These are phyloP conservation scores for Eudemis profundana DNA, from an alignment of 2,888 invertebrate species.

Conservation along the genomic window DNA sequence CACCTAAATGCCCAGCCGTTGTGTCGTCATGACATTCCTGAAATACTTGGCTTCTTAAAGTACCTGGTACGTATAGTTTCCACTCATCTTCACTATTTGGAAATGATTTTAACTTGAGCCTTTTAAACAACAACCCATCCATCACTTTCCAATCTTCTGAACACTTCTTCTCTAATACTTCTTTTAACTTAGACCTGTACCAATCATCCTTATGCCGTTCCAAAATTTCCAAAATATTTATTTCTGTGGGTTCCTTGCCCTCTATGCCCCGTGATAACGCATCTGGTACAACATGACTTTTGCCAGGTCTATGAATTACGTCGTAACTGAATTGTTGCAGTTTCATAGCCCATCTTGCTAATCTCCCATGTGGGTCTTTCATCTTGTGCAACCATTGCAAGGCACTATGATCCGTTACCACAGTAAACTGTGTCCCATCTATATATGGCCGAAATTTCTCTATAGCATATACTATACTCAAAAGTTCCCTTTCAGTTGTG, in stretches of 20 bases:
- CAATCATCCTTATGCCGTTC: slow-evolving; percentile 1
- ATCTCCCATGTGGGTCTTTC: too few relatives aligned
- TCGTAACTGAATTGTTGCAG: too few relatives aligned
- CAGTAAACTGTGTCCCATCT: too few relatives aligned
- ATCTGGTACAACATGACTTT: too few relatives aligned
- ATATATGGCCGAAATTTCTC: slow-evolving; percentile 40
- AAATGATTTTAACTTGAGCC: neutral
- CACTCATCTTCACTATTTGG: neutral
- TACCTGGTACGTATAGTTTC: slow-evolving; percentile 1
- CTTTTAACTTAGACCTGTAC: slow-evolving; percentile 2
- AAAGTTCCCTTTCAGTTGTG: slow-evolving; percentile 5
- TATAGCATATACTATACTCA: slow-evolving; percentile 9
- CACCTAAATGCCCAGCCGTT: neutral
- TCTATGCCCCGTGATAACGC: neutral
- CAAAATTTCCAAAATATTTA: neutral
- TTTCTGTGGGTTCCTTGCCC: neutral
- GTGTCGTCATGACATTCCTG: neutral
- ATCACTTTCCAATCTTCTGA: neutral
- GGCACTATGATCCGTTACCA: slow-evolving; percentile 51
- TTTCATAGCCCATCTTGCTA: slow-evolving; percentile 51
- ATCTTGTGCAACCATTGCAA: slow-evolving; percentile 52
- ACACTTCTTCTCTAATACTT: neutral
- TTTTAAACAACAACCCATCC: neutral
- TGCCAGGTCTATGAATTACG: too few relatives aligned
- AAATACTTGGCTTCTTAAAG: neutral